Conservation (phyloP, 2,113 vertebrate genomes). For the Merops nubicus region DNA sequence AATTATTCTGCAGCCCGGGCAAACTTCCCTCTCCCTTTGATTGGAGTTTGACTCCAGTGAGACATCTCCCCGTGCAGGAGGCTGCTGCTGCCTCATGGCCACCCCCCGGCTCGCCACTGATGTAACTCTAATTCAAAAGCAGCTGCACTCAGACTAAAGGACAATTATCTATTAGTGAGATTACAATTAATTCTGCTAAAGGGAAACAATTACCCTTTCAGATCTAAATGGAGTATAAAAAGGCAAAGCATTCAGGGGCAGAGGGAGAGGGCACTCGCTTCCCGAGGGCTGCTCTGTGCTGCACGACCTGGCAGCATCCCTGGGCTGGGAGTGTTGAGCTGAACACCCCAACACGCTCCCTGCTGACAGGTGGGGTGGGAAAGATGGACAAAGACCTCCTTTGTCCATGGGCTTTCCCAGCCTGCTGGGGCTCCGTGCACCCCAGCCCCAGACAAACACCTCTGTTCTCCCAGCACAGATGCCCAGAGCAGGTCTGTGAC, state of each 20-base stretch:
- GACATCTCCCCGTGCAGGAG: neutral
- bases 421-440: neutral
- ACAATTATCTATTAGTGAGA: conserved; percentile 3
- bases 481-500: neutral
- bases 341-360: neutral
- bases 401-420: neutral
- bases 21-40: neutral
- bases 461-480: fast-evolving
- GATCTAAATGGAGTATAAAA: neutral
- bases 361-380: fast-evolving
- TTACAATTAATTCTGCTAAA: conserved; percentile 9
- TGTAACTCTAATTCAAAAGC: neutral
- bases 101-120: fast-evolving
- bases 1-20: neutral
- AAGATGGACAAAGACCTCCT: too few species aligned
- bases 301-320: neutral
- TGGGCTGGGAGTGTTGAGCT: neutral
- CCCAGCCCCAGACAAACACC: neutral
- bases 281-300: neutral
- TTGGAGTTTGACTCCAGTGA: neutral
- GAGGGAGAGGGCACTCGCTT: neutral
- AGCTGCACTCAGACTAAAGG: conserved; percentile 4
- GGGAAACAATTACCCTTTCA: conserved; percentile 30
- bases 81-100: neutral
- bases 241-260: neutral